Percentiles rank a stretch among this genome's conserved stretches.
phyloP scores from a whole-genome alignment of 2,888 invertebrate species.

The Lepidochitona cinerea region DNA sequence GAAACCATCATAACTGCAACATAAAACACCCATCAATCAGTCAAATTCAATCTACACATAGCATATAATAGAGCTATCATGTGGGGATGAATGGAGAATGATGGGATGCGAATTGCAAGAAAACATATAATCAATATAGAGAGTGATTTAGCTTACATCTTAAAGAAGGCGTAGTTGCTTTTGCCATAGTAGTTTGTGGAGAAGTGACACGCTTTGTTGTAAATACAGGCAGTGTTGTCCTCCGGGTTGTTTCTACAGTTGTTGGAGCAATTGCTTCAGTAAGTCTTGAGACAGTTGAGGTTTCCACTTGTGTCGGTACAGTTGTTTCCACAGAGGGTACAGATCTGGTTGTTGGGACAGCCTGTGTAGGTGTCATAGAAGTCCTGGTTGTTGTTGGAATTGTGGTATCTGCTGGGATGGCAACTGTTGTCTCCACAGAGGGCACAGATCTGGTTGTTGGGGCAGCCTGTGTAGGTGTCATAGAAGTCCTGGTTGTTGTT shows the following conservation, averaged over 20 bases:
- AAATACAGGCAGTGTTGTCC: neutral
- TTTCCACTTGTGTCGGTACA: neutral
- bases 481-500: neutral
- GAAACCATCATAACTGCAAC: no score
- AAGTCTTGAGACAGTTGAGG: neutral
- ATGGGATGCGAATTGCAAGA: no score
- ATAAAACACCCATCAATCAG: no score
- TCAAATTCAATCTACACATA: no score
- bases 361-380: neutral
- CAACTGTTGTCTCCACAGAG: neutral
- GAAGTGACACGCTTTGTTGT: no score
- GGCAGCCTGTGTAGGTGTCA: neutral
- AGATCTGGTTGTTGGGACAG: neutral
- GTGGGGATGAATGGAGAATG: no score
- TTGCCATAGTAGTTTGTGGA: no score
- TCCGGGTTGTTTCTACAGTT: neutral
- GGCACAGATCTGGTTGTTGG: neutral
- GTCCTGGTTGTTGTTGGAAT: neutral
- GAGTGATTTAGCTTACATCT: no score
- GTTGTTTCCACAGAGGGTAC: neutral
- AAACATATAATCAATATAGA: no score
- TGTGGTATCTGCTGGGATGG: no score
- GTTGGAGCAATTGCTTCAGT: neutral
- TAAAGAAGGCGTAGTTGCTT: no score
- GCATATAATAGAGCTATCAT: no score